A percentile compares a stretch with the other conserved stretches of the same genome.
These are phyloP conservation scores for Brenthis hecate DNA, from an alignment of 2,888 invertebrate genomes.

Conservation along the genomic window DNA sequence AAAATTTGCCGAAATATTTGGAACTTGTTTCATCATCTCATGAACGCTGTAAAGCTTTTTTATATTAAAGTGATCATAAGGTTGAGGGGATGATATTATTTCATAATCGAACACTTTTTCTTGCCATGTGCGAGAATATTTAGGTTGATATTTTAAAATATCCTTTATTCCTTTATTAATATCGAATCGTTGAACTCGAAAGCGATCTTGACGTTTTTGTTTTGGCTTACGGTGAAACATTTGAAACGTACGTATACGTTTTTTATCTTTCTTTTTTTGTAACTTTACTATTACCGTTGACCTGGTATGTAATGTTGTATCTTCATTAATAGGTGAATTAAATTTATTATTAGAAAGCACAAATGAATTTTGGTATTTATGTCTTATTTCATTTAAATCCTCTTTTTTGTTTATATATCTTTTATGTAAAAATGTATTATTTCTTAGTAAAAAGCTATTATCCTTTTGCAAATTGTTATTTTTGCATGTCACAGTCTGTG, in stretches of 20 bases:
- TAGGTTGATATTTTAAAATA: slow-evolving; percentile 46
- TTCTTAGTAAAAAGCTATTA: no score
- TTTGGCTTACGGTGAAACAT: slow-evolving; percentile 40
- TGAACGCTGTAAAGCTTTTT: slow-evolving; percentile 44
- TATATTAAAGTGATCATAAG: slow-evolving; percentile 46
- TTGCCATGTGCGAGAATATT: slow-evolving; percentile 25
- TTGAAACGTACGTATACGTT: slow-evolving; percentile 35
- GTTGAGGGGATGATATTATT: slow-evolving; percentile 37
- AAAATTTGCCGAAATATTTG: slow-evolving; percentile 51
- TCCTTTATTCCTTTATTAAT: slow-evolving; percentile 55
- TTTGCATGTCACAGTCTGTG: slow-evolving; percentile 60
- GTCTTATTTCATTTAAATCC: no score
- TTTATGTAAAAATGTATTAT: neutral
- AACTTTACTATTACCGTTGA: neutral
- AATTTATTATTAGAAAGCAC: no score
- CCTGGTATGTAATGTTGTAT: slow-evolving; percentile 1
- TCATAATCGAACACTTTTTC: slow-evolving; percentile 48
- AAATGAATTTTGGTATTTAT: no score
- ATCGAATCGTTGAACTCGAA: slow-evolving; percentile 51
- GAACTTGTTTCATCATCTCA: slow-evolving; percentile 53
- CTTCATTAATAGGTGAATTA: neutral
- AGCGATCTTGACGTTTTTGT: slow-evolving; percentile 39
- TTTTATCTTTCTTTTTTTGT: slow-evolving; percentile 7
- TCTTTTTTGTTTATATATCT: no score
- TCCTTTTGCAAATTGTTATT: slow-evolving; percentile 10